Evolutionary conservation across 2,888 invertebrate species (phyloP).

Genomic region (Podotricha telesiphe): DNA sequence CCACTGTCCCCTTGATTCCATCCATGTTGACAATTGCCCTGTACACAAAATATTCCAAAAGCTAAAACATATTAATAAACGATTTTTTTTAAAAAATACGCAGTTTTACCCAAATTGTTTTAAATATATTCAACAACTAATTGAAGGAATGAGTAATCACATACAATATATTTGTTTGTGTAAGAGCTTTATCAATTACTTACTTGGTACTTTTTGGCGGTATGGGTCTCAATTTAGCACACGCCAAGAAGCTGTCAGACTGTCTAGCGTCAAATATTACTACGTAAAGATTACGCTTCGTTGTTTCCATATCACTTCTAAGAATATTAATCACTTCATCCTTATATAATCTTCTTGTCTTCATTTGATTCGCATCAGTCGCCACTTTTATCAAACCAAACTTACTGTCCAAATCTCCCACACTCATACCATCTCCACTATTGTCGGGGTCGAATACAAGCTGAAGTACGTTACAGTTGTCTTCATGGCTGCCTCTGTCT

Average conservation of each 20-base stretch:
- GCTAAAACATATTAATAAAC: background rate
- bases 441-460: constrained; percentile 93
- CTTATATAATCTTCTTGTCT: constrained; percentile 85
- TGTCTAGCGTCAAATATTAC: constrained; percentile 91
- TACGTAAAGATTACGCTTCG: constrained; percentile 90
- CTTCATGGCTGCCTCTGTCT: constrained; percentile 86
- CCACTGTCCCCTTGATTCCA: constrained; percentile 91
- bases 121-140: too few relatives aligned
- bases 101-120: too few relatives aligned
- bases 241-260: constrained; percentile 90
- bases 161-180: background rate
- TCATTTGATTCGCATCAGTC: constrained; percentile 82
- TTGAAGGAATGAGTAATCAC: background rate
- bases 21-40: constrained; percentile 89
- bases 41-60: constrained; percentile 38
- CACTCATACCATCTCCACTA: constrained; percentile 85
- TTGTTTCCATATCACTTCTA: constrained; percentile 89
- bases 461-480: constrained; percentile 93
- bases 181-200: constrained; percentile 56
- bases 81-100: too few relatives aligned
- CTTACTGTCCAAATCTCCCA: constrained; percentile 91
- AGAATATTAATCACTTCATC: constrained; percentile 89
- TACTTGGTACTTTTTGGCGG: constrained; percentile 88
- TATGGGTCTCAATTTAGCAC: constrained; percentile 90
- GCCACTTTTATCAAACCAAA: constrained; percentile 90